phyloP scores from a whole-genome alignment of 2,113 vertebrate genomes.

The Narcine bancroftii region DNA sequence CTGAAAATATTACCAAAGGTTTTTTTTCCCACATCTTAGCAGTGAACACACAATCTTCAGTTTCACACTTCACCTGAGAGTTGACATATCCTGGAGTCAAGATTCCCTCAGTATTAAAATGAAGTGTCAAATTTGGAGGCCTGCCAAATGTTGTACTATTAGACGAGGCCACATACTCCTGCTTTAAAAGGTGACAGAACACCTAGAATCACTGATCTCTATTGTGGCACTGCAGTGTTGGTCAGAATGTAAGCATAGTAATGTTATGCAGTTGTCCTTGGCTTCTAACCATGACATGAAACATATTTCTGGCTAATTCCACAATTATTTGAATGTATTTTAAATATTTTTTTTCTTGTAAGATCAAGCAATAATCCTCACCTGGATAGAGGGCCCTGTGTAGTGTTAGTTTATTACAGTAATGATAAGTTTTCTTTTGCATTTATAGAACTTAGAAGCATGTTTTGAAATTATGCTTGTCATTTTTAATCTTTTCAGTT shows the following conservation, averaged over 20 bases:
- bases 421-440: not conserved
- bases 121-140: too few species aligned
- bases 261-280: not conserved
- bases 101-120: too few species aligned
- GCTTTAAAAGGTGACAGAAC: not conserved
- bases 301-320: not conserved
- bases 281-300: not conserved
- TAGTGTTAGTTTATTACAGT: not conserved
- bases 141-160: too few species aligned
- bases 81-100: too few species aligned
- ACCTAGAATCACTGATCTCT: not conserved
- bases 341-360: not conserved
- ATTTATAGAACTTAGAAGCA: not conserved
- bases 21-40: not conserved
- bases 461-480: not conserved
- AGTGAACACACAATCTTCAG: not conserved
- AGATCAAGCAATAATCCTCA: not conserved
- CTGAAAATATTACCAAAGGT: not conserved
- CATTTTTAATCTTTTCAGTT: too few species aligned
- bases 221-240: not conserved
- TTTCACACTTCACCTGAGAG: not conserved
- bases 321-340: not conserved
- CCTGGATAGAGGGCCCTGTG: not conserved
- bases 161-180: not conserved
- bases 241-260: not conserved